Percentiles rank a stretch among this genome's conserved stretches.
Conservation (phyloP, 2,797 vertebrate species). For the Chiloscyllium punctatum region DNA sequence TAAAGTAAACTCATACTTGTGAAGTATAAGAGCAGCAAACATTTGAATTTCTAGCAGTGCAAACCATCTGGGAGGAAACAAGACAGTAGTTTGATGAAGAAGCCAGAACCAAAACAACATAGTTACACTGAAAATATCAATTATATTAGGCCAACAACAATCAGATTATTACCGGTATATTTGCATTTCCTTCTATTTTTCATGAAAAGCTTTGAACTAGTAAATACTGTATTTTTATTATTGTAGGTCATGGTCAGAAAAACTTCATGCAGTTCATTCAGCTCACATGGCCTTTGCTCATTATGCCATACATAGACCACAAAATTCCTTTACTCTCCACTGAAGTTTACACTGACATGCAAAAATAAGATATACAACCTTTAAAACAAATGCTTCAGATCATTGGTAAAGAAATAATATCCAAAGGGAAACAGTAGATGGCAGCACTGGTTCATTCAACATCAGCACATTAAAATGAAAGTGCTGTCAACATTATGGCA, state of each 20-base stretch:
- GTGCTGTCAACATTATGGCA: too few relatives aligned
- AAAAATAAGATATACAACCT: background rate
- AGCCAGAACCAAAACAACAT: background rate
- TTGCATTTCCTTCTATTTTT: background rate
- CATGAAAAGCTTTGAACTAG: background rate
- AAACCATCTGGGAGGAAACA: constrained; percentile 59
- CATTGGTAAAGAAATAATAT: background rate
- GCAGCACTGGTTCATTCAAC: background rate
- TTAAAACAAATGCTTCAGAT: background rate
- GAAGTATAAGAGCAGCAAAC: constrained; percentile 57
- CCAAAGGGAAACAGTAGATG: background rate
- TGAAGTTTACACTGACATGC: background rate
- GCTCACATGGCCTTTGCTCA: background rate
- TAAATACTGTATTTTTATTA: background rate
- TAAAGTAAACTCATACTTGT: constrained; percentile 62
- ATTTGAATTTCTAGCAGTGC: constrained; percentile 66
- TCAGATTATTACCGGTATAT: background rate
- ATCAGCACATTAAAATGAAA: too few relatives aligned
- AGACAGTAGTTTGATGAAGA: constrained; percentile 17
- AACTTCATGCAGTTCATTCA: background rate
- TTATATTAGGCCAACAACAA: background rate
- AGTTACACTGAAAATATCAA: background rate
- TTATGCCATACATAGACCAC: background rate
- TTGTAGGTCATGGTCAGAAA: background rate
- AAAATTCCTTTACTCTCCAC: background rate